Conservation (phyloP, 23 tunicate genomes). For the Aplidium turbinatum region DNA sequence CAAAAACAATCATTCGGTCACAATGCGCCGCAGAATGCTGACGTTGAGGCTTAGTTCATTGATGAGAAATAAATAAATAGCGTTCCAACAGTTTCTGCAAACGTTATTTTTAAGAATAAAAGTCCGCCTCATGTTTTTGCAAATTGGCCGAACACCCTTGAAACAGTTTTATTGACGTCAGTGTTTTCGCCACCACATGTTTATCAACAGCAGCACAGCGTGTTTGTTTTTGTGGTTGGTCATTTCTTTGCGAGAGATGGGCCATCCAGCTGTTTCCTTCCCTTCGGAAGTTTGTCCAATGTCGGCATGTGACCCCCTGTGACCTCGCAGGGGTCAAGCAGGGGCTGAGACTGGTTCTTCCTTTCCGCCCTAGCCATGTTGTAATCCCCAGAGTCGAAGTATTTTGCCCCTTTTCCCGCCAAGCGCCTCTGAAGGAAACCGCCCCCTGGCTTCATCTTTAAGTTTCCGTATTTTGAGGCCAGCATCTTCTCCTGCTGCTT, state of each 20-base stretch:
- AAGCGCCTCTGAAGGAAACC: slow-evolving; percentile 46
- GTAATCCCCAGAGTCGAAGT: slow-evolving; percentile 65
- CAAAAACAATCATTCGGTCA: no score
- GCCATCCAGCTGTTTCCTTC: slow-evolving; percentile 3
- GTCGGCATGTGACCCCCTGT: slow-evolving; percentile 65
- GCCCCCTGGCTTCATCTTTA: slow-evolving; percentile 55
- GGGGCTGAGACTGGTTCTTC: slow-evolving; percentile 42
- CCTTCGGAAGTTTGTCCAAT: slow-evolving; percentile 39
- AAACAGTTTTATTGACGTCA: no score
- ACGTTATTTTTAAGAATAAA: no score
- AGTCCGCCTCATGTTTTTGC: no score
- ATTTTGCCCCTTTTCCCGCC: slow-evolving; percentile 40
- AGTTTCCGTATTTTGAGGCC: slow-evolving; percentile 52
- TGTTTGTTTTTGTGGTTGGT: neutral
- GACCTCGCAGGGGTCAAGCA: slow-evolving; percentile 13
- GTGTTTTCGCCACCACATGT: no score
- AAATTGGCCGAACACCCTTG: no score
- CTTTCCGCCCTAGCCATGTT: slow-evolving; percentile 61
- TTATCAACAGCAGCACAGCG: neutral
- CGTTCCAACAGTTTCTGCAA: no score
- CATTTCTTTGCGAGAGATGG: slow-evolving; percentile 2
- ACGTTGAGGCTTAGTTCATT: no score
- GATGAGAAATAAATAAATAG: no score
- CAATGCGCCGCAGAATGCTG: no score
- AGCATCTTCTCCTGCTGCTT: slow-evolving; percentile 75